Conservation (phyloP, 2,888 invertebrate species). For the Macroteleia sp. region DNA sequence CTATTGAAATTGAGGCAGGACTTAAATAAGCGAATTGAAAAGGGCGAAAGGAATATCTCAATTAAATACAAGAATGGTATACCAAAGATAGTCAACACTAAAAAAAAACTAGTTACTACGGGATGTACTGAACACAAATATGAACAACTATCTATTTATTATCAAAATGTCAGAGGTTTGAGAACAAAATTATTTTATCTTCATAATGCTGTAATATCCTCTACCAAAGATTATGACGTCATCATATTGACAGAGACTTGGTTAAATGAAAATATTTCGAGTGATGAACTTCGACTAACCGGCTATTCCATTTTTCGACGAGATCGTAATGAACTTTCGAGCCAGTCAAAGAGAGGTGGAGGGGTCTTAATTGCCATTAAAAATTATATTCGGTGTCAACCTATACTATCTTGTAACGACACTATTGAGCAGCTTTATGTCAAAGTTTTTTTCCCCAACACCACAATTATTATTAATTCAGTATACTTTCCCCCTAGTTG, state of each 20-base stretch:
- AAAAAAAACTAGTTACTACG: neutral
- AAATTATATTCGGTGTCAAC: neutral
- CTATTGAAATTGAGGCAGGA: neutral
- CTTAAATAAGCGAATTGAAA: neutral
- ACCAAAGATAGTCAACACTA: neutral
- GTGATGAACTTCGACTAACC: conserved; percentile 10
- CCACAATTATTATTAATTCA: neutral
- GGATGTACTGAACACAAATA: neutral
- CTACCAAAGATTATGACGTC: conserved; percentile 11
- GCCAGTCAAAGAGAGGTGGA: too few relatives aligned
- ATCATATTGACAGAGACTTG: conserved; percentile 28
- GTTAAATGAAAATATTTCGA: conserved; percentile 7
- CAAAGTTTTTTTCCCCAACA: neutral
- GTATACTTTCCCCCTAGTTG: conserved; percentile 8
- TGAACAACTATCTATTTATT: neutral
- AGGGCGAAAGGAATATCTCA: neutral
- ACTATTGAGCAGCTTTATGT: neutral
- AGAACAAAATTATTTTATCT: neutral
- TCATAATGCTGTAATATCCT: neutral
- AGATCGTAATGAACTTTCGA: conserved; percentile 1
- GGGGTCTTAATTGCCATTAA: conserved; percentile 17
- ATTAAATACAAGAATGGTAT: neutral
- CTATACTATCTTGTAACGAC: neutral
- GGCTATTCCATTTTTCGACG: conserved; percentile 14
- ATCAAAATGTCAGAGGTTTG: neutral